Percentiles rank a stretch among this genome's conserved stretches.
These are phyloP conservation scores for Calephelis virginiensis DNA, from an alignment of 1,140 invertebrate species.

Conservation along the genomic window DNA sequence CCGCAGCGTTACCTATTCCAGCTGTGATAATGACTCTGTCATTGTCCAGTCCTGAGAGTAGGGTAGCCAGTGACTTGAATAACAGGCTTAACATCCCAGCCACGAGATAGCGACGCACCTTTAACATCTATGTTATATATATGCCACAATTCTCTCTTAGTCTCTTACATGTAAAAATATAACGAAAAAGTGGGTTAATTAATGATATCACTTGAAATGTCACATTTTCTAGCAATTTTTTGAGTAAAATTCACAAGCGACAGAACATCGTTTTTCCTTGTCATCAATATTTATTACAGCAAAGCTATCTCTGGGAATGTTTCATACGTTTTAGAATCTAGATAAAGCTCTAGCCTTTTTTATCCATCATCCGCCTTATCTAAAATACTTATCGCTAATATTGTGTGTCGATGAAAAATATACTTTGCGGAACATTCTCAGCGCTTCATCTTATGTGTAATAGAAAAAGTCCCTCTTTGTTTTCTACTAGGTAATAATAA, in stretches of 20 bases:
- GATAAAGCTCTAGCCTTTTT: slow-evolving; percentile 15
- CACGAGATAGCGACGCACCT: no score
- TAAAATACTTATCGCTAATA: slow-evolving; percentile 3
- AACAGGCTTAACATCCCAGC: no score
- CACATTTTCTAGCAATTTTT: neutral
- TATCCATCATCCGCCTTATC: neutral
- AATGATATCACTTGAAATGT: neutral
- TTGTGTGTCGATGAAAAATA: neutral
- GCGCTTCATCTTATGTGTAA: neutral
- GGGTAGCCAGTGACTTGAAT: no score
- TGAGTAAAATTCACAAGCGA: neutral
- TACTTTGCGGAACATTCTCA: slow-evolving; percentile 9
- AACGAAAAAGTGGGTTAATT: no score
- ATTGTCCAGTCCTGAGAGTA: no score
- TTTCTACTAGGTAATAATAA: no score
- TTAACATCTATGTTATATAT: no score
- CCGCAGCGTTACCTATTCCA: no score
- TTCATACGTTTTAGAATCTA: neutral
- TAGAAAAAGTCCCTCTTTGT: no score
- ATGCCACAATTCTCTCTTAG: no score
- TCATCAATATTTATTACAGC: neutral
- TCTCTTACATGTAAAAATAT: no score
- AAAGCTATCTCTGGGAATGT: neutral
- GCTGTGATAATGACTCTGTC: no score
- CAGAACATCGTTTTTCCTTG: neutral